These are phyloP conservation scores for Euthynnus affinis DNA, from an alignment of 2,797 vertebrate genomes.

Conservation along the genomic window DNA sequence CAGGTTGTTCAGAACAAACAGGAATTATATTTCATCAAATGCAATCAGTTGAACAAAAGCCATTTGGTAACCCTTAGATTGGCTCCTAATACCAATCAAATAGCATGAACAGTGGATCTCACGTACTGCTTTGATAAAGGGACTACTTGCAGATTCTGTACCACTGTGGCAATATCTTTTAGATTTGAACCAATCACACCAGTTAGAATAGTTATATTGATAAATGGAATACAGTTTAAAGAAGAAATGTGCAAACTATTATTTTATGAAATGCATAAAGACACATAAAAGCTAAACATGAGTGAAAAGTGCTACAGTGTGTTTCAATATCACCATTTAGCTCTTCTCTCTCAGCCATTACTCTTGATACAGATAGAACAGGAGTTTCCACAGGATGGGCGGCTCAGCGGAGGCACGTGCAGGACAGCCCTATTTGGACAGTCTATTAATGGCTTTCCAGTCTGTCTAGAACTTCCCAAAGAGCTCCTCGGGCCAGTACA, in stretches of 20 bases:
- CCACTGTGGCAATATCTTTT: neutral
- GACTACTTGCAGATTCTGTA: too few species aligned
- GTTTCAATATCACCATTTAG: neutral
- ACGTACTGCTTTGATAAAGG: too few species aligned
- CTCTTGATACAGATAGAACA: slow-evolving; percentile 38
- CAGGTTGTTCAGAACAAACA: slow-evolving; percentile 14
- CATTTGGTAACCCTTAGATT: neutral
- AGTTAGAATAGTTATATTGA: neutral
- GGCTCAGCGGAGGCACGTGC: slow-evolving; percentile 55
- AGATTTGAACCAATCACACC: neutral
- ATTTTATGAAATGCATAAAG: neutral
- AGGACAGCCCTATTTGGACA: slow-evolving; percentile 17
- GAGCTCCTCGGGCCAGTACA: slow-evolving; percentile 26
- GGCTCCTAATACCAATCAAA: neutral
- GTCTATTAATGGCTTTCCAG: slow-evolving; percentile 40
- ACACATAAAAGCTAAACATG: neutral
- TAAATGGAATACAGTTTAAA: neutral
- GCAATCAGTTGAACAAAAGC: slow-evolving; percentile 32
- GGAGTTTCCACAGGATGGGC: slow-evolving; percentile 64
- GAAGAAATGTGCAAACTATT: neutral
- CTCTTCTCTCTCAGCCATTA: slow-evolving; percentile 1
- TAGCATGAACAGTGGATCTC: neutral
- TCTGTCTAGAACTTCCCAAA: slow-evolving; percentile 57
- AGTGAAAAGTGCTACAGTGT: neutral
- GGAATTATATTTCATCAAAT: slow-evolving; percentile 11